Evolutionary conservation across 2,888 invertebrate species (phyloP).

Genomic region (Cyclophora punctaria): DNA sequence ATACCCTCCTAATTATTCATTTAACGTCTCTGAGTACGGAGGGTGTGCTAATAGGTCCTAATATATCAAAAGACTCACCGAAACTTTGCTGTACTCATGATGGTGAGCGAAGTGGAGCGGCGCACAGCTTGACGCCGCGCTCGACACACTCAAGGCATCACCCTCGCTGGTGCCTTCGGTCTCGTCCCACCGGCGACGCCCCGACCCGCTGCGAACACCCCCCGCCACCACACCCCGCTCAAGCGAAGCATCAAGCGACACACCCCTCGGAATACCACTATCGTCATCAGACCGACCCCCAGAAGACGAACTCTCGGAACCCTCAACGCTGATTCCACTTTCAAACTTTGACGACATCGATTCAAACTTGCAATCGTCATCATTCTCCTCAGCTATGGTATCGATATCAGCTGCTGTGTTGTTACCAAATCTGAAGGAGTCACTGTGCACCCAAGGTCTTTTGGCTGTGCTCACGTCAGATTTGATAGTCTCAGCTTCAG

Average conservation of each 20-base stretch:
- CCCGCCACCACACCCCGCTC: constrained; percentile 62
- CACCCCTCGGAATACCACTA: constrained; percentile 61
- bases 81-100: constrained; percentile 65
- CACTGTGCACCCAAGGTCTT: constrained; percentile 64
- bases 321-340: constrained; percentile 56
- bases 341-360: constrained; percentile 51
- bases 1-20: too few relatives aligned
- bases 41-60: not conserved
- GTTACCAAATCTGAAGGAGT: constrained; percentile 58
- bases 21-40: too few relatives aligned
- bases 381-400: constrained; percentile 41
- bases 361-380: constrained; percentile 36
- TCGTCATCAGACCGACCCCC: constrained; percentile 43
- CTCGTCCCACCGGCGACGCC: constrained; percentile 67
- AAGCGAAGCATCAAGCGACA: constrained; percentile 69
- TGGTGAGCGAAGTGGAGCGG: constrained; percentile 60
- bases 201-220: constrained; percentile 73
- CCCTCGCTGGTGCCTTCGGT: constrained; percentile 61
- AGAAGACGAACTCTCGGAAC: constrained; percentile 55
- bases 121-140: constrained; percentile 66
- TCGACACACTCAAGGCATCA: constrained; percentile 65
- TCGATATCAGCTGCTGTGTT: constrained; percentile 39
- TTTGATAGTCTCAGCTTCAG: constrained; percentile 62
- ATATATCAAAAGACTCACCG: constrained; percentile 43
- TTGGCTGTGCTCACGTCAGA: constrained; percentile 57